Percentiles rank a stretch among this genome's conserved stretches.
Evolutionary conservation across 2,797 vertebrate genomes (phyloP).

Genomic region (Echeneis naucrates): DNA sequence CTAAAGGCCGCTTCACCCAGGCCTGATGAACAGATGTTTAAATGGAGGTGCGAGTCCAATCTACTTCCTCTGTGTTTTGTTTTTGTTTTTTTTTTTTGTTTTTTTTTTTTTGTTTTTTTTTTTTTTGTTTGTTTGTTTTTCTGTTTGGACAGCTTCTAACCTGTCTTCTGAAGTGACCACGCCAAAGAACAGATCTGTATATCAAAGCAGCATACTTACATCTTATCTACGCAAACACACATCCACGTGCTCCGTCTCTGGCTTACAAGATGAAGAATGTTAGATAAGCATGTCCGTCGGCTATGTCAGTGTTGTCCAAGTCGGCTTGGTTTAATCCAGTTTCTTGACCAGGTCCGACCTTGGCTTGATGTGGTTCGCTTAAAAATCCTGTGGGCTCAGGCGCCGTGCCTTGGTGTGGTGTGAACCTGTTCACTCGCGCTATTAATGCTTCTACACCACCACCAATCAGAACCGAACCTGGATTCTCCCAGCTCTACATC

Average conservation of each 20-base stretch:
- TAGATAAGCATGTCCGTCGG: constrained; percentile 42
- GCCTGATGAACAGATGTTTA: constrained; percentile 53
- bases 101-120: no score
- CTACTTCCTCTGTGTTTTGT: constrained; percentile 54
- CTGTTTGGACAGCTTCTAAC: constrained; percentile 45
- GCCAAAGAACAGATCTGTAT: constrained; percentile 75
- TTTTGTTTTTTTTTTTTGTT: no score
- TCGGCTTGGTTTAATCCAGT: constrained; percentile 18
- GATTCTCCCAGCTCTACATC: constrained; percentile 43
- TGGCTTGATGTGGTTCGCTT: constrained; percentile 3
- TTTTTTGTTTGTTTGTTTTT: constrained; percentile 25
- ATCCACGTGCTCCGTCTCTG: constrained; percentile 35
- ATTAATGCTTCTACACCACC: constrained; percentile 2
- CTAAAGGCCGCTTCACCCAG: constrained; percentile 53
- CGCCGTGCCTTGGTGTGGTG: constrained; percentile 11
- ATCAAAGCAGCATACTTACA: constrained; percentile 59
- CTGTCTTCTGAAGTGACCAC: constrained; percentile 63
- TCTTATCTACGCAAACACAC: constrained; percentile 37
- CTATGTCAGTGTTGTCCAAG: constrained; percentile 29
- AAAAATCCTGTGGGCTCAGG: constrained; percentile 24
- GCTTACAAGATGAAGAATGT: constrained; percentile 37
- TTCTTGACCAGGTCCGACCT: background rate
- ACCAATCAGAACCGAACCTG: constrained; percentile 20
- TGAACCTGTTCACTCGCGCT: constrained; percentile 18
- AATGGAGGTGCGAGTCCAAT: constrained; percentile 48